Evolutionary conservation across 2,888 invertebrate genomes (phyloP).

Genomic region (Neelides folsomi): DNA sequence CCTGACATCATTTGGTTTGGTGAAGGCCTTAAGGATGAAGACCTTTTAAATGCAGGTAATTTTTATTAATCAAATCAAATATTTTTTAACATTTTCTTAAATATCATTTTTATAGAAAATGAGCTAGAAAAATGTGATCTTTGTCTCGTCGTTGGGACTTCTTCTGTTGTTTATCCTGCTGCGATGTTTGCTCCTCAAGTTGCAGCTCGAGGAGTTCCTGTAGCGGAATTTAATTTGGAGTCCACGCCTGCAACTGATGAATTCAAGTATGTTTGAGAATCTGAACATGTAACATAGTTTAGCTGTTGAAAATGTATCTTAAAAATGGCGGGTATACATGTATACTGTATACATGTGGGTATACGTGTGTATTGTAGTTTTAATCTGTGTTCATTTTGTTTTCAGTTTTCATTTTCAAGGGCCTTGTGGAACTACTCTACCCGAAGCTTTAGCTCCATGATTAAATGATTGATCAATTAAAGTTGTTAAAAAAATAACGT

Average conservation of each 20-base stretch:
- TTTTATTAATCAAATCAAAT: neutral
- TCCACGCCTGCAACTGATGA: slow-evolving; percentile 43
- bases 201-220: slow-evolving; percentile 56
- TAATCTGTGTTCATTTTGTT: slow-evolving; percentile 17
- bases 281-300: neutral
- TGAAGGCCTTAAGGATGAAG: slow-evolving; percentile 52
- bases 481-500: too few relatives aligned
- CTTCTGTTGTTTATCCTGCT: slow-evolving; percentile 74
- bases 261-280: slow-evolving; percentile 40
- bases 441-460: slow-evolving; percentile 39
- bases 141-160: slow-evolving; percentile 71
- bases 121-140: slow-evolving; percentile 58
- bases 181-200: slow-evolving; percentile 73
- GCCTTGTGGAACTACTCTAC: slow-evolving; percentile 44
- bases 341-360: neutral
- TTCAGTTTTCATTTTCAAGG: slow-evolving; percentile 48
- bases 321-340: neutral
- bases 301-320: neutral
- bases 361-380: neutral
- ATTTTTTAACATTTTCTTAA: neutral
- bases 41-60: slow-evolving; percentile 50
- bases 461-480: too few relatives aligned
- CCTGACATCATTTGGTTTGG: slow-evolving; percentile 85
- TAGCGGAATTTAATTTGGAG: slow-evolving; percentile 60
- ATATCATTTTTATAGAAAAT: slow-evolving; percentile 39